Conservation (phyloP, 2,797 vertebrate species). For the Hydrolagus colliei region DNA sequence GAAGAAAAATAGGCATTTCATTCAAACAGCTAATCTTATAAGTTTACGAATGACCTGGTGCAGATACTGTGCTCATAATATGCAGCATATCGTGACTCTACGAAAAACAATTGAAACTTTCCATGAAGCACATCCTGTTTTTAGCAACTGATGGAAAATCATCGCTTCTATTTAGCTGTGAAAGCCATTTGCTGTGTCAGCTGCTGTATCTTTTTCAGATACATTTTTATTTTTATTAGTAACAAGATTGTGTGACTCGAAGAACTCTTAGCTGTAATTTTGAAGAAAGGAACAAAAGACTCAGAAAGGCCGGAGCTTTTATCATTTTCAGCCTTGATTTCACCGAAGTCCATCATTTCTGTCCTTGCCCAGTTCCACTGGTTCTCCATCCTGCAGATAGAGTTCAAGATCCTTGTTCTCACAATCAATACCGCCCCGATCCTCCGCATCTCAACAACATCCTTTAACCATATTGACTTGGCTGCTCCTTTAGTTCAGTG, state of each 20-base stretch:
- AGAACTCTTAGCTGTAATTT: background rate
- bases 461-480: background rate
- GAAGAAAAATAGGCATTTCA: too few relatives aligned
- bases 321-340: too few relatives aligned
- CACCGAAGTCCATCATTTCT: background rate
- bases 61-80: background rate
- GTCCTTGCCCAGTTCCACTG: background rate
- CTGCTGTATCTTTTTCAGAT: background rate
- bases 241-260: background rate
- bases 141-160: slow-evolving; percentile 15
- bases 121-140: slow-evolving; percentile 23
- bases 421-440: background rate
- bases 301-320: background rate
- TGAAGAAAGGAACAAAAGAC: background rate
- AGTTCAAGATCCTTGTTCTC: background rate
- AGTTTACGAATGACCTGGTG: background rate
- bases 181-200: background rate
- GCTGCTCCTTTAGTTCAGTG: background rate
- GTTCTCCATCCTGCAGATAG: background rate
- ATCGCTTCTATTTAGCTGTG: slow-evolving; percentile 14
- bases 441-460: too few relatives aligned
- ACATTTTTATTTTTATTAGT: background rate
- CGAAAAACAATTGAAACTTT: slow-evolving; percentile 22
- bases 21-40: background rate
- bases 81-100: background rate